Conservation (phyloP, 2,888 invertebrate genomes). For the Aricia artaxerxes region DNA sequence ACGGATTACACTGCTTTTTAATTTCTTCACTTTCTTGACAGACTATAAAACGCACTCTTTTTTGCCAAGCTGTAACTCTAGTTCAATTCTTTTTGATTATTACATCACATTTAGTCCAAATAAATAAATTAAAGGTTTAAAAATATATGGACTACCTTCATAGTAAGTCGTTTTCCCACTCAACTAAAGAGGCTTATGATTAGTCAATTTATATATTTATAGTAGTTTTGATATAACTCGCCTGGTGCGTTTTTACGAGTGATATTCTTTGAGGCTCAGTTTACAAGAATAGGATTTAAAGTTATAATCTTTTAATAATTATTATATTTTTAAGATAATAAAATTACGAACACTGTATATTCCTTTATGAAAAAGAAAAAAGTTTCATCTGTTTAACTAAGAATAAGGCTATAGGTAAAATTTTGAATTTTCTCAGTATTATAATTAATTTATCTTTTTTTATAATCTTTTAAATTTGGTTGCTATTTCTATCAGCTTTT, state of each 20-base stretch:
- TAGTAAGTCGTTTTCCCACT: neutral
- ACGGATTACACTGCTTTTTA: too few species aligned
- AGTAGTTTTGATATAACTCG: neutral
- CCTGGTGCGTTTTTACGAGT: conserved; percentile 15
- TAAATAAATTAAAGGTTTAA: neutral
- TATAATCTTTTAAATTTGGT: neutral
- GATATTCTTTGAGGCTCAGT: neutral
- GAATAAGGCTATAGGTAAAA: neutral
- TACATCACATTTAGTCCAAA: too few species aligned
- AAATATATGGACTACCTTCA: neutral
- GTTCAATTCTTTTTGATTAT: too few species aligned
- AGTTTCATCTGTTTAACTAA: neutral
- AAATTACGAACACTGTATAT: neutral
- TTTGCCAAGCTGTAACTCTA: too few species aligned
- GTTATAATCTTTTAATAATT: neutral
- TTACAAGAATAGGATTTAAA: neutral
- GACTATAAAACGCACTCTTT: too few species aligned
- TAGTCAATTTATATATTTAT: conserved; percentile 1
- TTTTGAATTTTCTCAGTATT: neutral
- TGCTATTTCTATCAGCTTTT: neutral
- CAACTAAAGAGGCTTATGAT: conserved; percentile 13
- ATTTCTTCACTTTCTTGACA: too few species aligned
- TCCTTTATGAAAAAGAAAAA: conserved; percentile 3
- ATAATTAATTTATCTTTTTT: too few species aligned
- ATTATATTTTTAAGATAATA: neutral